phyloP scores from a whole-genome alignment of 2,888 invertebrate genomes.

The Embidobia sp. region DNA sequence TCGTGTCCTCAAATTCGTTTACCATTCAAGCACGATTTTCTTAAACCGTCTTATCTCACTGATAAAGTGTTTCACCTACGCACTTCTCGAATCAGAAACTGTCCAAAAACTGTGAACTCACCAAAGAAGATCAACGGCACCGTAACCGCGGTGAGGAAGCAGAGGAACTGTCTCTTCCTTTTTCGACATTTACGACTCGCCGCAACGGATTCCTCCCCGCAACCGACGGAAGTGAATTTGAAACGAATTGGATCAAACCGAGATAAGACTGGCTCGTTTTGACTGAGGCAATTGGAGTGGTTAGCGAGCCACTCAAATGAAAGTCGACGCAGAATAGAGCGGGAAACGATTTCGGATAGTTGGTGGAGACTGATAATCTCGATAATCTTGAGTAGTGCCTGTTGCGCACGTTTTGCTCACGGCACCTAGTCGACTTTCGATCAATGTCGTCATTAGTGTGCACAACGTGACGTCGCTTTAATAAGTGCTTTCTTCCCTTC shows the following conservation, averaged over 20 bases:
- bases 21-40: too few species aligned
- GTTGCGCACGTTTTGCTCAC: constrained; percentile 69
- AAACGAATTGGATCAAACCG: too few species aligned
- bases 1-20: too few species aligned
- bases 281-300: too few species aligned
- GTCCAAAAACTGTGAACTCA: constrained; percentile 62
- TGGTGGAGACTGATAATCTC: constrained; percentile 69
- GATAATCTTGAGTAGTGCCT: constrained; percentile 61
- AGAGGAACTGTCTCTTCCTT: constrained; percentile 63
- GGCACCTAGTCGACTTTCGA: constrained; percentile 67
- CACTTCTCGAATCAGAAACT: constrained; percentile 1
- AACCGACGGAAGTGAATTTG: too few species aligned
- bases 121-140: constrained; percentile 65
- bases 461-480: constrained; percentile 2
- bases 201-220: too few species aligned
- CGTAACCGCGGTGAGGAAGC: constrained; percentile 56
- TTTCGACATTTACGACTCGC: constrained; percentile 55
- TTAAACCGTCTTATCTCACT: constrained; percentile 22
- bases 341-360: constrained; percentile 27
- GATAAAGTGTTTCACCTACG: constrained; percentile 25
- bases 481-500: constrained; percentile 19
- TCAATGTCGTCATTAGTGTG: constrained; percentile 52
- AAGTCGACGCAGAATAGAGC: too few species aligned
- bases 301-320: too few species aligned
- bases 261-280: too few species aligned